Evolutionary conservation across 2,888 invertebrate genomes (phyloP), one percentile per base, ranked within the genome.

Genomic region (Deilephila elpenor): DNA sequence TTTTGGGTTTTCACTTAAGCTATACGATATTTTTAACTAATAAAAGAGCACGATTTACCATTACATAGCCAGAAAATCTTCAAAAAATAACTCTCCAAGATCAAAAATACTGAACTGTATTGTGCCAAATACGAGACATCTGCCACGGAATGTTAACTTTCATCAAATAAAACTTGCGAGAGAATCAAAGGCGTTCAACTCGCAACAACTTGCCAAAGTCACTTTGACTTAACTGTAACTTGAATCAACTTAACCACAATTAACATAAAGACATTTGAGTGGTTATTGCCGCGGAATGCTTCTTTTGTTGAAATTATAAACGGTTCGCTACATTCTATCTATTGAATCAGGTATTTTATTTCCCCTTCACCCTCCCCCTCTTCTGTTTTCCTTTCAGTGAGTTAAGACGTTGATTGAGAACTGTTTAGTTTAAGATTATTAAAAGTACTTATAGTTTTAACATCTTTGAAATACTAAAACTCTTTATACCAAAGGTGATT

Each of bases 201-300:
- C 53, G 44, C 17, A 14, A 44, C 25, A 67, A 67, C 25, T 67
- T 67, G 14, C 51, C 51, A 25, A 56, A 67, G 44, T 80, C 82
- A 80, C 75, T 74, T 74, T 78, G 80, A 86, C 79, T 86, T 82
- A 74, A 78, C 76, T 75, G 74, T 75, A 75, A 77, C 74, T 75
- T 78, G 73, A 74, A 78, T 77, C 79, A 79, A 85, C 79, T 84
- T 82, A 75, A 76, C 82, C 83, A 83, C 84, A 88, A 87, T 87
- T 87, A 86, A 80, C 82, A 82, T 88, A 87, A 87, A 85, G 83
- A 87, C 37, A 67, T 56, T 73, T 67, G 59, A 20, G n/a, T 25
- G 34, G 59, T 64, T 67, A 59, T 51, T 37, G 34, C 74, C 67
- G 59, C 25, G 37, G 32, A 51, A 62, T n/a, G 34, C 51, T 44